Percentiles rank a stretch among this genome's conserved stretches.
Conservation (phyloP, 2,113 vertebrate genomes). For the Corythornis cristatus region DNA sequence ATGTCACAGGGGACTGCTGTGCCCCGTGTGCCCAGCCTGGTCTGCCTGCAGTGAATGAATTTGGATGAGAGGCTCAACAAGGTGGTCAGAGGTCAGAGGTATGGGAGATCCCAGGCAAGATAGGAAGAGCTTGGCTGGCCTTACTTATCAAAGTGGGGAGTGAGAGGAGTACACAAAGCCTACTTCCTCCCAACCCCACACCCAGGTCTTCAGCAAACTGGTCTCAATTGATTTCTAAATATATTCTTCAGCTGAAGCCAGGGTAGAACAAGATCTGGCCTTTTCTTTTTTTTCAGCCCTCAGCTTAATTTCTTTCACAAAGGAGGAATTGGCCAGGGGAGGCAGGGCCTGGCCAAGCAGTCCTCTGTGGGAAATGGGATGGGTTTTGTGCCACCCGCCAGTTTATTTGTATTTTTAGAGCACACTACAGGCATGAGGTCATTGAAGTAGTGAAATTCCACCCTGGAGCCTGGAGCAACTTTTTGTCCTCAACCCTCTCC, state of each 20-base stretch:
- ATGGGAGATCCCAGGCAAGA: neutral
- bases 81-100: neutral
- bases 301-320: neutral
- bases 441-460: conserved; percentile 2
- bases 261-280: neutral
- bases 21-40: neutral
- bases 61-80: rapidly evolving
- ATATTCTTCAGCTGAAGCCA: neutral
- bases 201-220: neutral
- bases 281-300: neutral
- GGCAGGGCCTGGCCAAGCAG: neutral
- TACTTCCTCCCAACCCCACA: rapidly evolving
- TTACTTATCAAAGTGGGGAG: neutral
- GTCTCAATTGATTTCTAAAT: neutral
- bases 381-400: neutral
- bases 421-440: neutral
- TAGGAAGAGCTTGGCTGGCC: neutral
- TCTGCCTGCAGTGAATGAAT: neutral
- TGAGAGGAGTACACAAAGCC: rapidly evolving
- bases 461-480: neutral
- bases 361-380: neutral
- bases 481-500: neutral
- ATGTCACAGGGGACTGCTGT: rapidly evolving
- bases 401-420: conserved; percentile 53
- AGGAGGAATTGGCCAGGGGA: neutral